Evolutionary conservation across 2,797 vertebrate genomes (phyloP).

Genomic region (Sebastes elongatus): DNA sequence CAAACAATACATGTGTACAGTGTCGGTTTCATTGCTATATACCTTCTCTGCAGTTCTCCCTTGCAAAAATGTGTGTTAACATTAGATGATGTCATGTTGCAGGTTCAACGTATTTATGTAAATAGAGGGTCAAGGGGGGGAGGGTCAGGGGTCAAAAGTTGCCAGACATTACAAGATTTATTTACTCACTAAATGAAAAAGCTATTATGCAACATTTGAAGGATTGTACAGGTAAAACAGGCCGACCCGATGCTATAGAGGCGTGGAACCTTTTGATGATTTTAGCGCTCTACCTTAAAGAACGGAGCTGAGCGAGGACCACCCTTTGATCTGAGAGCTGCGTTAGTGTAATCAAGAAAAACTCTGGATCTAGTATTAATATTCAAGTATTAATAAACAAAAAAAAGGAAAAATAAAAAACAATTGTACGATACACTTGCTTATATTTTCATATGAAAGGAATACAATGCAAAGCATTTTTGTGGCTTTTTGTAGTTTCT

Average conservation of each 20-base stretch:
- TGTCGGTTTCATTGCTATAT: conserved; percentile 95
- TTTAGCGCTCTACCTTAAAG: conserved; percentile 70
- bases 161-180: conserved; percentile 90
- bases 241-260: conserved; percentile 84
- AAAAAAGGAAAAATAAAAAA: conserved; percentile 72
- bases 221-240: conserved; percentile 94
- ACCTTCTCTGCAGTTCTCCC: conserved; percentile 98
- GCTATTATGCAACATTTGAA: conserved; percentile 98
- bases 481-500: conserved; percentile 99
- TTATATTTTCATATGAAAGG: conserved; percentile 99
- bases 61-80: conserved; percentile 99
- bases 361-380: conserved; percentile 95
- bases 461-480: conserved; percentile 99
- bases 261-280: conserved; percentile 74
- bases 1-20: conserved; percentile 95
- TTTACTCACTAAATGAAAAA: conserved; percentile 92
- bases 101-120: conserved; percentile 99
- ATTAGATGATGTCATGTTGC: conserved; percentile 99
- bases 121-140: conserved; percentile 88
- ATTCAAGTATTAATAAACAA: conserved; percentile 94
- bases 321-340: conserved; percentile 89
- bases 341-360: conserved; percentile 85
- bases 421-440: conserved; percentile 99
- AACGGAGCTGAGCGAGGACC: conserved; percentile 87
- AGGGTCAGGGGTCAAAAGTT: conserved; percentile 81